Conservation (phyloP, 2,113 vertebrate genomes). For the Nipponia nippon region DNA sequence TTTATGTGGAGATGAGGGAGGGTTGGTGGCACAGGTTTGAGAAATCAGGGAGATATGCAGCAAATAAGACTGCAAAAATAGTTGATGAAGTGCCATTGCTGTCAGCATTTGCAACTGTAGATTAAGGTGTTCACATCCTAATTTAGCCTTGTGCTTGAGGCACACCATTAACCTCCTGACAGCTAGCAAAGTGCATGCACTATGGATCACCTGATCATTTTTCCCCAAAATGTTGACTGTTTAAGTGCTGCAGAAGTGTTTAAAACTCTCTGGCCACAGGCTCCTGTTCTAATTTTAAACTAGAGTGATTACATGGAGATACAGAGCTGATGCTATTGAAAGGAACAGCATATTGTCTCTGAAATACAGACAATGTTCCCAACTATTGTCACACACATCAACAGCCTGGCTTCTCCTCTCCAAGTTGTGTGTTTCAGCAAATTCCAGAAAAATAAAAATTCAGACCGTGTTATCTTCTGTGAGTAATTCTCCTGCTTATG, state of each 20-base stretch:
- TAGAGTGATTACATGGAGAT: neutral
- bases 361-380: constrained; percentile 6
- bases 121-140: constrained; percentile 34
- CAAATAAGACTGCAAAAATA: constrained; percentile 58
- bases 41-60: constrained; percentile 6
- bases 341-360: neutral
- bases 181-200: constrained; percentile 1
- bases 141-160: constrained; percentile 33
- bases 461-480: constrained; percentile 1
- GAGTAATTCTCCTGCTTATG: constrained; percentile 51
- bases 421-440: constrained; percentile 8
- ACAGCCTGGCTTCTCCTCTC: constrained; percentile 15
- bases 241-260: constrained; percentile 14
- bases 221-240: constrained; percentile 25
- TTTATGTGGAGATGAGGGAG: constrained; percentile 39
- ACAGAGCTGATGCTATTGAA: neutral
- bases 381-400: constrained; percentile 10
- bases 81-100: constrained; percentile 20
- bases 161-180: constrained; percentile 54
- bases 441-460: constrained; percentile 45
- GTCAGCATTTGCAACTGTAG: constrained; percentile 50
- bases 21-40: neutral
- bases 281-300: constrained; percentile 36
- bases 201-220: neutral
- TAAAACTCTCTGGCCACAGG: neutral